Percentiles rank a stretch among this genome's conserved stretches.
Evolutionary conservation across 2,113 vertebrate genomes (phyloP).

Genomic region (Panthera leo): DNA sequence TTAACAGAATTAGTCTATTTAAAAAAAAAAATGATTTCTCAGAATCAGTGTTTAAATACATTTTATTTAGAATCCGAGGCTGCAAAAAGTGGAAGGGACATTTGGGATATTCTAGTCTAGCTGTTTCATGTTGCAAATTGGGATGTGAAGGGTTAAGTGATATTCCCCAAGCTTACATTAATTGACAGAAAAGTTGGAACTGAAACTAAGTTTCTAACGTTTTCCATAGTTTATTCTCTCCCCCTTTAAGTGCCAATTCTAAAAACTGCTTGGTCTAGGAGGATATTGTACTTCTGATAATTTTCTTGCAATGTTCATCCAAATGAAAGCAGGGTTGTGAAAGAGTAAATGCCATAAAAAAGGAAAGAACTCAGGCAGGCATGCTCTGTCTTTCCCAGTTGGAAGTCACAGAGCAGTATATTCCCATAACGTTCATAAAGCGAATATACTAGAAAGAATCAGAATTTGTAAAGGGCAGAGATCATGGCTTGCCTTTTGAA

Average conservation of each 20-base stretch:
- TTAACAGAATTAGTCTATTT: background rate
- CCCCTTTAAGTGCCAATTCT: background rate
- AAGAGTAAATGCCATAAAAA: background rate
- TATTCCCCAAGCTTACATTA: background rate
- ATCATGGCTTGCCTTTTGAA: background rate
- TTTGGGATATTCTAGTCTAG: background rate
- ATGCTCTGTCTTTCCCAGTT: background rate
- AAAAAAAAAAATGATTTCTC: background rate
- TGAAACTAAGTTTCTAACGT: background rate
- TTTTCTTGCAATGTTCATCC: background rate
- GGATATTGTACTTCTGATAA: background rate
- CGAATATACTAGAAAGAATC: background rate
- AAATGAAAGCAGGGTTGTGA: background rate
- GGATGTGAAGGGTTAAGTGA: background rate
- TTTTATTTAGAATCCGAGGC: background rate
- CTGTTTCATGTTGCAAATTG: background rate
- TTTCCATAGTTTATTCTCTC: background rate
- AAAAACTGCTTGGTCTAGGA: background rate
- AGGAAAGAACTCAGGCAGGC: background rate
- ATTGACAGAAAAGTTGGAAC: background rate
- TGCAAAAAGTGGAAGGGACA: background rate
- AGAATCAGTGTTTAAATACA: background rate
- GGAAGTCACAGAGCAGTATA: background rate
- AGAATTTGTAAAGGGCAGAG: background rate
- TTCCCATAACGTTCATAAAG: background rate